Conservation (phyloP, 2,797 vertebrate genomes). For the Holocentrus rufus region DNA sequence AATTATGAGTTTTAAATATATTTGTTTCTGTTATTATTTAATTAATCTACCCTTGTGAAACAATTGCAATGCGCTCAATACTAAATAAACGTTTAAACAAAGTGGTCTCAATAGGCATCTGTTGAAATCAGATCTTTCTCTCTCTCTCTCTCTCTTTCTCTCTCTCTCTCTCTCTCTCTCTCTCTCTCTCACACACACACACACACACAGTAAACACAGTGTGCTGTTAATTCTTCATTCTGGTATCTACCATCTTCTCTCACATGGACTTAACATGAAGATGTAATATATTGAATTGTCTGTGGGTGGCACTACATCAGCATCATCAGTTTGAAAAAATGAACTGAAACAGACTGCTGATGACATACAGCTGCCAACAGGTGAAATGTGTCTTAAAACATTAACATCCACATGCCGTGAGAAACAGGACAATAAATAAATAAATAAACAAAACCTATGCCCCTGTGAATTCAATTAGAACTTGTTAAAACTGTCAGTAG, state of each 20-base stretch:
- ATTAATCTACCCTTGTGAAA: no score
- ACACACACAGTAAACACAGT: background rate
- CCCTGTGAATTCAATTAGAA: no score
- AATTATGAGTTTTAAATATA: no score
- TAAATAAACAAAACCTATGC: no score
- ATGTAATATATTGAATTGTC: conserved; percentile 59
- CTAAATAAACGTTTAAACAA: no score
- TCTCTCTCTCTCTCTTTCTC: no score
- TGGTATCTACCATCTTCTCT: conserved; percentile 29
- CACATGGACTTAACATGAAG: conserved; percentile 15
- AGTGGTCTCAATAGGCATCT: no score
- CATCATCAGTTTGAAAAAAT: conserved; percentile 27
- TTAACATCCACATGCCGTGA: background rate
- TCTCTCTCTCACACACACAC: background rate
- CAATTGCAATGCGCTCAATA: no score
- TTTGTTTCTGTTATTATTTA: conserved; percentile 5
- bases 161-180: no score
- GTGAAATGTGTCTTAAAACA: background rate
- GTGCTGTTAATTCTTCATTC: conserved; percentile 22
- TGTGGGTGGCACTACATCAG: conserved; percentile 68
- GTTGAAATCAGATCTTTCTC: no score
- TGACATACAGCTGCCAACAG: background rate
- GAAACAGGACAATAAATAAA: no score
- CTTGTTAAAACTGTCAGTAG: no score
- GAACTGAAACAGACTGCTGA: background rate